Base-by-base conservation (phyloP, 2,888 invertebrate genomes). In the Phasia obesa region DNA sequence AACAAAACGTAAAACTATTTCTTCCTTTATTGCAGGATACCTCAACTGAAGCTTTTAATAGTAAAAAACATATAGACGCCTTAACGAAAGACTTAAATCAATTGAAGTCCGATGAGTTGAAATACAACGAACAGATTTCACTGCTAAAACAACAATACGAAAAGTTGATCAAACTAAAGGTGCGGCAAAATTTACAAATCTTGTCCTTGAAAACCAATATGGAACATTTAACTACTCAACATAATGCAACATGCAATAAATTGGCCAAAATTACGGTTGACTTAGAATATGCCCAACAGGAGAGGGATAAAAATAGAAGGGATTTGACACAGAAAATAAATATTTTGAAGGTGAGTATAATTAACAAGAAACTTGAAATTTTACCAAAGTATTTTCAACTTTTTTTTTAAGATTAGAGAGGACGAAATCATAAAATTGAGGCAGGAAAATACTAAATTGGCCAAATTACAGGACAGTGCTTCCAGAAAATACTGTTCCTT, bases 121-220 rank as follows among this genome's bases (percentile, higher is more conserved):
- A 87, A 47, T 87, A 89, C 51, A 84, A 85, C 60, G 91, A 91
- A 51, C 88, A 89, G 38, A 87, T 90, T 31, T 86, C 88, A 1
- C 85, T 87, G 23, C 85, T 88, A 7, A 89, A 89, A 57, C 60
- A 86, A 5, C 76, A 87, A 85, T 88, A 88, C 25, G 91, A 89
- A 38, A 86, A 88, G n/a, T 71, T 90, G 3, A 87, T 88, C 15
- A 90, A 90, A 86, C 86, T 88, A n/a, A 90, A 89, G 57, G 89
- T 91, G 35, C 89, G 91, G 13, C 90, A 91, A 79, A 92, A 90
- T 84, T 85, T 91, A 13, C 91, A 92, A 85, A 88, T 91, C 55
- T 87, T 91, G 5, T 90, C 91, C 7, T 73, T 89, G 6, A 91
- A 91, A 85, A 88, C 90, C 1, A 90, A 90, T 71, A 84, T 91